Percentiles rank a stretch among this genome's conserved stretches.
phyloP scores from a whole-genome alignment of 1,140 invertebrate species.

The Sipha flava region DNA sequence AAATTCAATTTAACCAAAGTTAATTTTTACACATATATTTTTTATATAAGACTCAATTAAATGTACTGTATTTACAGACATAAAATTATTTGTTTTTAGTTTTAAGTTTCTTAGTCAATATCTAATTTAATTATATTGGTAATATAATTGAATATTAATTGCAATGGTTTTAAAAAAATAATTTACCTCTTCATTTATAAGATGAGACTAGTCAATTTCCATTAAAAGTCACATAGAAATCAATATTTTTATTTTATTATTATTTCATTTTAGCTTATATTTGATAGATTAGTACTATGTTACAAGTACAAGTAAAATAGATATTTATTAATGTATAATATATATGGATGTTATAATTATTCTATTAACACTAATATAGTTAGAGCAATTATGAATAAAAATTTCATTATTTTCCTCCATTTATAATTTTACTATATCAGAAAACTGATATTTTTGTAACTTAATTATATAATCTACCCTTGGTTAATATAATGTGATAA shows the following conservation, averaged over 20 bases:
- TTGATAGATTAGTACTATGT: neutral
- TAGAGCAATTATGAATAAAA: neutral
- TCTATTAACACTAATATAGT: neutral
- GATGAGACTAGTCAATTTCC: neutral
- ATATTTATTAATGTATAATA: neutral
- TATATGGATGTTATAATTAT: neutral
- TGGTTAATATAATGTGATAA: too few species aligned
- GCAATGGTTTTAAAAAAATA: neutral
- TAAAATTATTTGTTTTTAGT: neutral
- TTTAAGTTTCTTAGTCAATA: neutral
- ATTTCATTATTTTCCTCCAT: neutral
- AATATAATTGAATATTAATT: neutral
- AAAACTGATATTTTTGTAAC: too few species aligned
- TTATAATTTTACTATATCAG: too few species aligned
- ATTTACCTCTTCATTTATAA: neutral
- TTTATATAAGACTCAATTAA: neutral
- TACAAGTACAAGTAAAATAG: neutral
- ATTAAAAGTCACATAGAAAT: neutral
- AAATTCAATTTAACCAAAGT: slow-evolving; percentile 1
- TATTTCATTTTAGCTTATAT: neutral
- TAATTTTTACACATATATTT: slow-evolving; percentile 4
- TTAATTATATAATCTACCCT: too few species aligned
- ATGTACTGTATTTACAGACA: neutral
- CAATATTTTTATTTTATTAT: neutral
- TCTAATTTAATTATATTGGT: neutral